These are phyloP conservation scores for Ophioninae sp. DNA, from an alignment of 2,888 invertebrate species.

Conservation along the genomic window DNA sequence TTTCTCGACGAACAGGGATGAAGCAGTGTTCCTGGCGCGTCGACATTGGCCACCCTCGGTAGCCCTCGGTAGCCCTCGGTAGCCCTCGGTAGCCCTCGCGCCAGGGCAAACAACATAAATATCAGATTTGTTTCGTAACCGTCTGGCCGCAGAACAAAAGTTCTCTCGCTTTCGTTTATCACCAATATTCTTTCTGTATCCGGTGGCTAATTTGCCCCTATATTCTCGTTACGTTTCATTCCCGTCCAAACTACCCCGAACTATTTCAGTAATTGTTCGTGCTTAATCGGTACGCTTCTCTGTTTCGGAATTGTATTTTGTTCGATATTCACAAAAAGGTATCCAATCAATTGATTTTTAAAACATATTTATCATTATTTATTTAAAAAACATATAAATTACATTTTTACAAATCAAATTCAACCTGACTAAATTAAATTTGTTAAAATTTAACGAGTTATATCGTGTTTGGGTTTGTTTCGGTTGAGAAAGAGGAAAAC, in stretches of 20 bases:
- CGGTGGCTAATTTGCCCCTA: slow-evolving; percentile 17
- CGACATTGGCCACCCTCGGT: slow-evolving; percentile 18
- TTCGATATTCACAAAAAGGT: too few relatives aligned
- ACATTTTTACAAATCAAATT: too few relatives aligned
- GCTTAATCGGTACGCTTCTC: neutral
- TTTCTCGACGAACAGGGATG: slow-evolving; percentile 25
- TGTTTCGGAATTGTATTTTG: too few relatives aligned
- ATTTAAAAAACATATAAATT: too few relatives aligned
- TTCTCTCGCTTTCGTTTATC: slow-evolving; percentile 42
- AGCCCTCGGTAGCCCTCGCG: slow-evolving; percentile 22
- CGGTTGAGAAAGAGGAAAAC: too few relatives aligned
- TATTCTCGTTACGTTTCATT: neutral
- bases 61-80: slow-evolving; percentile 13
- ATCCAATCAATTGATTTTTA: neutral
- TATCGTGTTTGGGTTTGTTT: too few relatives aligned
- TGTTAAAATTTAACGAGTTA: too few relatives aligned
- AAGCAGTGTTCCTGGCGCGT: slow-evolving; percentile 23
- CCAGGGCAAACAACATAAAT: slow-evolving; percentile 72
- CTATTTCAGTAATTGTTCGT: neutral
- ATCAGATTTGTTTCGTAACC: slow-evolving; percentile 69
- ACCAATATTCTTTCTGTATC: slow-evolving; percentile 13
- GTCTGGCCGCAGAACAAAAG: slow-evolving; percentile 66
- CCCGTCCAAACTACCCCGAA: neutral
- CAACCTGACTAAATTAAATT: too few relatives aligned
- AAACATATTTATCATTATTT: neutral